These are phyloP conservation scores for Trichonephila clavipes DNA, from an alignment of 1,140 invertebrate genomes.

Conservation along the genomic window DNA sequence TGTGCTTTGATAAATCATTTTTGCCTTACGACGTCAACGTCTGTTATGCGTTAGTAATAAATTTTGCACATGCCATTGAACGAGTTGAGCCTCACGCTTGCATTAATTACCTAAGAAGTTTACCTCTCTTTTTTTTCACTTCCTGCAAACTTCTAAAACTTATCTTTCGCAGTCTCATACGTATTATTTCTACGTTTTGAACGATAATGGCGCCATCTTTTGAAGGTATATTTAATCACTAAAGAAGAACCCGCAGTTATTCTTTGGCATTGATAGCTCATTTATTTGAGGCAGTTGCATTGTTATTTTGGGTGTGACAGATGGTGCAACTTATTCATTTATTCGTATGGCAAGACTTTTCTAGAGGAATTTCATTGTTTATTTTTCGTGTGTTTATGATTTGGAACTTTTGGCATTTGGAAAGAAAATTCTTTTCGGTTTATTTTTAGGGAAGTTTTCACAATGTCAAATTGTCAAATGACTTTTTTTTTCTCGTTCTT, in stretches of 20 bases:
- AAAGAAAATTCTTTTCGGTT: neutral
- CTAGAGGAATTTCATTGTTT: neutral
- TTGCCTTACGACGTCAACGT: slow-evolving; percentile 3
- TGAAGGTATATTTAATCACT: slow-evolving; percentile 16
- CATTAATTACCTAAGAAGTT: slow-evolving; percentile 30
- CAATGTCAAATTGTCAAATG: neutral
- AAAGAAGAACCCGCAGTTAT: slow-evolving; percentile 12
- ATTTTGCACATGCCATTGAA: slow-evolving; percentile 29
- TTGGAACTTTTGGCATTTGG: neutral
- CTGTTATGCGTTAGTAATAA: neutral
- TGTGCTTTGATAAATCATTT: slow-evolving; percentile 19
- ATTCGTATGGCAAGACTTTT: neutral
- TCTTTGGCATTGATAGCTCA: slow-evolving; percentile 30
- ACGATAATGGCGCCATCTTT: slow-evolving; percentile 19
- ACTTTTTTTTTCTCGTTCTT: neutral
- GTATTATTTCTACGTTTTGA: neutral
- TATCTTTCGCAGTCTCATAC: neutral
- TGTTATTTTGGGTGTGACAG: slow-evolving; percentile 22
- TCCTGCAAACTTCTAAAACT: slow-evolving; percentile 2
- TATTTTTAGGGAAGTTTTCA: neutral
- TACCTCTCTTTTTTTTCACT: neutral
- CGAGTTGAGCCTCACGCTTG: neutral
- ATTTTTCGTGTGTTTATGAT: neutral
- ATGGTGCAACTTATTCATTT: slow-evolving; percentile 4
- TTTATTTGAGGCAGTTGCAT: slow-evolving; percentile 16